Conservation (phyloP, 2,888 invertebrate genomes). For the Podotricha telesiphe region DNA sequence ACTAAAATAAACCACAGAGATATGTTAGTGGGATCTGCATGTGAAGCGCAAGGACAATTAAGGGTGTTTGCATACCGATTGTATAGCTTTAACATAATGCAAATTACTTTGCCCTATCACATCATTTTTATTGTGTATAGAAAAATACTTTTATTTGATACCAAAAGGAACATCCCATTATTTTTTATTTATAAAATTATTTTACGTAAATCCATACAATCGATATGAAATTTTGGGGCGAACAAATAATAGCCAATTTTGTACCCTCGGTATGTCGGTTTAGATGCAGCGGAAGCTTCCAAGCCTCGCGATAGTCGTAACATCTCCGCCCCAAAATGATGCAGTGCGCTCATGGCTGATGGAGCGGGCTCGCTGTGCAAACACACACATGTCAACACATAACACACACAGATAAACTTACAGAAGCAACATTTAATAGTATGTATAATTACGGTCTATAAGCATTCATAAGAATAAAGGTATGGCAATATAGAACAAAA, state of each 20-base stretch:
- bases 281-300: slow-evolving; percentile 86
- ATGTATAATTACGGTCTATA: neutral
- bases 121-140: no score
- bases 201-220: slow-evolving; percentile 21
- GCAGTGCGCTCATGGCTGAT: slow-evolving; percentile 92
- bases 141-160: no score
- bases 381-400: slow-evolving; percentile 50
- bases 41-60: slow-evolving; percentile 34
- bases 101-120: neutral
- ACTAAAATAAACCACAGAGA: slow-evolving; percentile 28
- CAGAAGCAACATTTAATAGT: slow-evolving; percentile 37
- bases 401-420: slow-evolving; percentile 52
- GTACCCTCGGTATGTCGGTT: slow-evolving; percentile 79
- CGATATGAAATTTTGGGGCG: slow-evolving; percentile 37
- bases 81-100: slow-evolving; percentile 16
- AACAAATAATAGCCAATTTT: slow-evolving; percentile 70
- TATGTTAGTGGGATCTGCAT: slow-evolving; percentile 22
- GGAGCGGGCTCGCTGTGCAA: slow-evolving; percentile 89
- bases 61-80: slow-evolving; percentile 35
- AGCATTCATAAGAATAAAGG: neutral
- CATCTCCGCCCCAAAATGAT: slow-evolving; percentile 94
- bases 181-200: neutral
- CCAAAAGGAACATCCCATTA: no score
- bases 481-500: no score
- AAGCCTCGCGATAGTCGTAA: slow-evolving; percentile 91